Percentiles rank a stretch among this genome's conserved stretches.
These are phyloP conservation scores for Lepeophtheirus nordmannii DNA, from an alignment of 2,888 invertebrate species.

Conservation along the genomic window DNA sequence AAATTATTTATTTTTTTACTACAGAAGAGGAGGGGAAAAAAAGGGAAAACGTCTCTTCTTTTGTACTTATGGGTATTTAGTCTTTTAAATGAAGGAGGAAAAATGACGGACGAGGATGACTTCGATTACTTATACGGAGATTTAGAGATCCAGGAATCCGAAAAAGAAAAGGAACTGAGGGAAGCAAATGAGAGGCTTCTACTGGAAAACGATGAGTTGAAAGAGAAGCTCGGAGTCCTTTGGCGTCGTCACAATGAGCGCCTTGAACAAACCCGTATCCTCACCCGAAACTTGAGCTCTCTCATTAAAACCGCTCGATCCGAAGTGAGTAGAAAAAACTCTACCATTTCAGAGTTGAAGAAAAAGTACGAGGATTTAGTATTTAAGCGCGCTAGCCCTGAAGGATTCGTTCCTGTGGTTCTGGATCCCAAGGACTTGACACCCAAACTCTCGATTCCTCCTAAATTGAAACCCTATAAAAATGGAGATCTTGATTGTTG, in stretches of 20 bases:
- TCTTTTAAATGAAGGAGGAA: neutral
- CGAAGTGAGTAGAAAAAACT: neutral
- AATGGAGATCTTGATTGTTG: neutral
- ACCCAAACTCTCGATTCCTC: neutral
- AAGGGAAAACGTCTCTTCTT: too few relatives aligned
- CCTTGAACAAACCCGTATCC: neutral
- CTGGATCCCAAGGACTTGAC: neutral
- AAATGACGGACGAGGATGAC: neutral
- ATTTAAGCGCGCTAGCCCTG: neutral
- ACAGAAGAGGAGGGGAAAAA: too few relatives aligned
- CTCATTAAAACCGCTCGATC: neutral
- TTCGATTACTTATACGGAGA: neutral
- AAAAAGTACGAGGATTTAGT: neutral
- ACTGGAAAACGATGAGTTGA: neutral
- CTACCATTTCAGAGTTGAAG: neutral
- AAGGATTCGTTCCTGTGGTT: neutral
- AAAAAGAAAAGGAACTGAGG: neutral
- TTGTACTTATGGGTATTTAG: too few relatives aligned
- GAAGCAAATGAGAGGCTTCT: neutral
- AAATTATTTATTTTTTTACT: too few relatives aligned
- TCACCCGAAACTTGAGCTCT: neutral
- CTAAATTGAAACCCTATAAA: neutral
- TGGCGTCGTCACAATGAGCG: neutral
- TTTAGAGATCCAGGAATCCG: neutral
- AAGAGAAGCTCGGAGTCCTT: neutral